Conservation (phyloP, 2,888 invertebrate genomes). For the Lasioglossum malachurum region DNA sequence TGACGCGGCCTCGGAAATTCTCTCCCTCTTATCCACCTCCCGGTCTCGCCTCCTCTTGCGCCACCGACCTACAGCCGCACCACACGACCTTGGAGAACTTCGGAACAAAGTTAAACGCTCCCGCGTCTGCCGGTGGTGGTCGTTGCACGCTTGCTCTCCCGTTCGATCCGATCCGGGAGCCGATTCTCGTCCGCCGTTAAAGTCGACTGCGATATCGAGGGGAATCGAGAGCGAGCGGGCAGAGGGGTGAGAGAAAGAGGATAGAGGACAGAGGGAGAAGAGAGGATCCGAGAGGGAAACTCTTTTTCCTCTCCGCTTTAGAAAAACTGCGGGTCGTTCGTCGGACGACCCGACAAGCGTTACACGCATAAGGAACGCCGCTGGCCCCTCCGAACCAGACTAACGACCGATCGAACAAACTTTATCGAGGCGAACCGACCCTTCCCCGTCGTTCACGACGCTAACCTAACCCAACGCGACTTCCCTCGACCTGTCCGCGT, state of each 20-base stretch:
- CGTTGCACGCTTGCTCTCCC: conserved; percentile 39
- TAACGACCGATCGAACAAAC: conserved; percentile 79
- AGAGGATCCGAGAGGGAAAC: conserved; percentile 10
- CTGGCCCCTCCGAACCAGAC: conserved; percentile 64
- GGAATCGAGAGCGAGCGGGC: background rate
- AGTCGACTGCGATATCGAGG: conserved; percentile 30
- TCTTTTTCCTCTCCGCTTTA: background rate
- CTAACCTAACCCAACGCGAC: conserved; percentile 78
- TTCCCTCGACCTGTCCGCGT: conserved; percentile 62
- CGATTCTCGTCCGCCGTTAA: conserved; percentile 44
- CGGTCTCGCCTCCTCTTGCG: conserved; percentile 62
- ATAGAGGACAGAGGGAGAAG: background rate
- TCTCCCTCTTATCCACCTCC: conserved; percentile 58
- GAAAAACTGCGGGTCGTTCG: conserved; percentile 13
- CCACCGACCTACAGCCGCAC: conserved; percentile 77
- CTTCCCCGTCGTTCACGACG: conserved; percentile 69
- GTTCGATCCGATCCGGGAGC: conserved; percentile 15
- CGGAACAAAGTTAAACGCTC: conserved; percentile 83
- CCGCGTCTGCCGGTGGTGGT: conserved; percentile 64
- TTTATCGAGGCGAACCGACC: conserved; percentile 77
- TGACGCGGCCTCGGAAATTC: conserved; percentile 72
- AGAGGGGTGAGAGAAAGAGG: background rate
- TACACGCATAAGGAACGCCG: conserved; percentile 21
- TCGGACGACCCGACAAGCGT: conserved; percentile 1
- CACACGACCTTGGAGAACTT: conserved; percentile 82